These are phyloP conservation scores for Trachymyrmex cornetzi DNA, from an alignment of 1,140 invertebrate genomes.

Conservation along the genomic window DNA sequence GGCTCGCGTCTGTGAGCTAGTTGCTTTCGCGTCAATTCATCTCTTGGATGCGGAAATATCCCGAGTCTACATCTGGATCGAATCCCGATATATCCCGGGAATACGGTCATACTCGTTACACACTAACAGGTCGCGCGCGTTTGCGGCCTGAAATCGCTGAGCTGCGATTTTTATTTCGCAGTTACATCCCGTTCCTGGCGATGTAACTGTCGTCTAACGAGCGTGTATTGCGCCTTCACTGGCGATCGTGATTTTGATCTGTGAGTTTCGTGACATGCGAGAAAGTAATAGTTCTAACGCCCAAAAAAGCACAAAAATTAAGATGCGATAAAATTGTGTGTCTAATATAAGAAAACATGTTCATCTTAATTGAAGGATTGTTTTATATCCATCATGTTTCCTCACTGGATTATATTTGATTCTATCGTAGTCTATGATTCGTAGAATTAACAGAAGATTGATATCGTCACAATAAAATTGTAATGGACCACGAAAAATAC, in stretches of 20 bases:
- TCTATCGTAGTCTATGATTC: not conserved
- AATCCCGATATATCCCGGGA: not conserved
- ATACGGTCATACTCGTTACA: constrained; percentile 5
- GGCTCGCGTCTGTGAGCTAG: not conserved
- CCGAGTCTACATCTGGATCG: not conserved
- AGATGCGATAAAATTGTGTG: constrained; percentile 1
- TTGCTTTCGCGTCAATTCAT: not conserved
- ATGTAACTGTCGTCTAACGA: constrained; percentile 29
- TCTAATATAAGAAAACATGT: not conserved
- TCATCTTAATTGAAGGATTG: not conserved
- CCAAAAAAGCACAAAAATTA: not conserved
- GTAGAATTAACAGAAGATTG: constrained; percentile 1
- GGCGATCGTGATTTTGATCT: not conserved
- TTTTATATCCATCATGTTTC: not conserved
- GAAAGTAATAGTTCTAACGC: constrained; percentile 4
- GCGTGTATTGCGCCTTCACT: constrained; percentile 4
- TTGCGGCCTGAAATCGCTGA: not conserved
- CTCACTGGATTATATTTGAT: not conserved
- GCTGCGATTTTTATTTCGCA: constrained; percentile 14
- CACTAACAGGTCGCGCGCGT: constrained; percentile 2
- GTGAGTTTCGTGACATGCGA: not conserved
- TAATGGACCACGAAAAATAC: not conserved
- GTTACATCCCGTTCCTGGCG: not conserved
- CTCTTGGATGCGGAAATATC: not conserved
- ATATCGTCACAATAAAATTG: not conserved